Percentiles rank a stretch among this genome's conserved stretches.
Evolutionary conservation across 2,113 vertebrate species (phyloP).

Genomic region (Oplegnathus fasciatus): DNA sequence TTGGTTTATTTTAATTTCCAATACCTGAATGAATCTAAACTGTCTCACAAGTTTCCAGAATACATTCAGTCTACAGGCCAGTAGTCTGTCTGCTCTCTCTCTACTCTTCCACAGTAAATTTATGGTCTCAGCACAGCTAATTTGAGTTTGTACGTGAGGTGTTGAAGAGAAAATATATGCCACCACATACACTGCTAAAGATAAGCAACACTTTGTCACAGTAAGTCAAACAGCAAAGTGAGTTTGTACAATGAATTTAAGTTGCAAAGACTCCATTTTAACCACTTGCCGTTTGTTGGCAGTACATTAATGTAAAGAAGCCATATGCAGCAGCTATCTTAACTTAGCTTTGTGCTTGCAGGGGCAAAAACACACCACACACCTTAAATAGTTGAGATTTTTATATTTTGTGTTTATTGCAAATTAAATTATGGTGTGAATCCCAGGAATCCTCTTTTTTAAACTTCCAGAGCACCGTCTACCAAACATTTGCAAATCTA

Average conservation of each 20-base stretch:
- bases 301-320: neutral
- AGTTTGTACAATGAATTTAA: slow-evolving; percentile 34
- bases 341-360: neutral
- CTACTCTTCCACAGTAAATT: neutral
- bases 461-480: neutral
- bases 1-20: neutral
- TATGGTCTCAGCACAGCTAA: slow-evolving; percentile 14
- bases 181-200: neutral
- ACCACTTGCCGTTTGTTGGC: neutral
- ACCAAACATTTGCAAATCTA: neutral
- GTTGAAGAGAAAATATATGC: slow-evolving; percentile 21
- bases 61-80: neutral
- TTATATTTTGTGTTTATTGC: neutral
- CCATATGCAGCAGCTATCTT: neutral
- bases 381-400: neutral
- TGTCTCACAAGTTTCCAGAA: slow-evolving; percentile 5
- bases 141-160: slow-evolving; percentile 21
- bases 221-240: slow-evolving; percentile 14
- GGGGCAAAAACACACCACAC: neutral
- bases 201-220: slow-evolving; percentile 45
- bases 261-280: slow-evolving; percentile 3
- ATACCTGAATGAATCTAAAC: neutral
- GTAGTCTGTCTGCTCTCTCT: neutral
- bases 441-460: neutral
- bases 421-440: neutral